Percentiles rank a stretch among this genome's conserved stretches.
These are phyloP conservation scores for Aphaenogaster floridana DNA, from an alignment of 1,140 invertebrate genomes.

Conservation along the genomic window DNA sequence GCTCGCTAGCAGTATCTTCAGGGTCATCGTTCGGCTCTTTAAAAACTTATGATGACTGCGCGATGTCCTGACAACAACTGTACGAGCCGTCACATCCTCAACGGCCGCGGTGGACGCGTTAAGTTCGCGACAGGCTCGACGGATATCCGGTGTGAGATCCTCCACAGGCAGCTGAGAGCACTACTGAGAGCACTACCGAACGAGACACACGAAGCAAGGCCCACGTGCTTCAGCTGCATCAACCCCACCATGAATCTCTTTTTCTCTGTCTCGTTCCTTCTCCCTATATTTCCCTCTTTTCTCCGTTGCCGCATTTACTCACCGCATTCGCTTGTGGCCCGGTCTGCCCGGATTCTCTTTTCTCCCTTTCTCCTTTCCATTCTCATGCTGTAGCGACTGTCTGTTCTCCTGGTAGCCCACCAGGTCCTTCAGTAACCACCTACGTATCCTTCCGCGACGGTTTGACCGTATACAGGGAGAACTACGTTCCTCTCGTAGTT, in stretches of 20 bases:
- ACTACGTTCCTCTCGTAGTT: slow-evolving; percentile 28
- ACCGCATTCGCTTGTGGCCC: slow-evolving; percentile 64
- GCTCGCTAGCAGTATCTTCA: slow-evolving; percentile 64
- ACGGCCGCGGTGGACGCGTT: slow-evolving; percentile 1
- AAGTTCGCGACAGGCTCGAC: slow-evolving; percentile 40
- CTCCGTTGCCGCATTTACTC: slow-evolving; percentile 62
- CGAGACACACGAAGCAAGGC: slow-evolving; percentile 79
- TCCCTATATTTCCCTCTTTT: slow-evolving; percentile 47
- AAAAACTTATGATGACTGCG: not conserved
- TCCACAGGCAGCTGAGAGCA: slow-evolving; percentile 81
- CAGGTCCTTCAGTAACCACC: slow-evolving; percentile 70
- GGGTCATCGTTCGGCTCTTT: slow-evolving; percentile 43
- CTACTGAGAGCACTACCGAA: slow-evolving; percentile 84
- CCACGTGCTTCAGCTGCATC: slow-evolving; percentile 83
- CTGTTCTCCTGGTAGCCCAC: slow-evolving; percentile 73
- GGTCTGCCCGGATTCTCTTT: slow-evolving; percentile 57
- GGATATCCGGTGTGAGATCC: slow-evolving; percentile 78
- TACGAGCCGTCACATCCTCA: slow-evolving; percentile 63
- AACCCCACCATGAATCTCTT: slow-evolving; percentile 79
- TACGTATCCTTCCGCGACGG: slow-evolving; percentile 72
- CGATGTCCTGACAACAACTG: not conserved
- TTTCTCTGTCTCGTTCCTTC: slow-evolving; percentile 67
- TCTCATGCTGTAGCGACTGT: slow-evolving; percentile 60
- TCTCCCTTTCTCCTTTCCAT: slow-evolving; percentile 66
- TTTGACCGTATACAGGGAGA: slow-evolving; percentile 12